Base-by-base conservation (phyloP, 2,797 vertebrate species). In the Mus spretus region DNA sequence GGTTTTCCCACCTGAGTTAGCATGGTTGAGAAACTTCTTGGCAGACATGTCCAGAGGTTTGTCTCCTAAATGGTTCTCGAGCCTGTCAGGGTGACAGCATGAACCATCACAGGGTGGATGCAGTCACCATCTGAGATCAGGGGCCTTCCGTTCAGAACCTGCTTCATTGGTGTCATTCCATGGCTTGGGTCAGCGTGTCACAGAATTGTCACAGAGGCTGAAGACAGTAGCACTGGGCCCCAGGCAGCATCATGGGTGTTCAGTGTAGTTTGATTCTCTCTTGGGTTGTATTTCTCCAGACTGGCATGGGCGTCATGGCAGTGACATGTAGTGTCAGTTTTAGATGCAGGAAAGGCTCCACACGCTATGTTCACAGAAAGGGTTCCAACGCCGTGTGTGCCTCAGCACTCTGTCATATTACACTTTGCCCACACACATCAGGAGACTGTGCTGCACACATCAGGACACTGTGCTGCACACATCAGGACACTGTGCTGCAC, bases 261-360 rank as follows among this genome's bases (percentile, higher is more conserved):
- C 20, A 1, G 26, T 20, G 26, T 55, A 0, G 37, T 22, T 14
- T 1, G 31, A 61, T 65, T 17, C 37, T 34, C 19, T 22, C 55
- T 31, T 53, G 50, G 61, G 10, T 63, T 82, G 53, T 1, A 26
- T 77, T 47, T 84, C 57, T 81, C 77, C 78, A 12, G 17, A 74
- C 31, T 0, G 17, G 12, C 44, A 1, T 5, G 28, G 65, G 28
- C 5, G 14, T 40, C 7, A 5, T 40, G 86, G 31, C 26, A 72
- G 19, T 6, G 28, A 22, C 57, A 47, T 0, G 0, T 7, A 2
- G 15, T 1, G 6, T 44, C 11, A 6, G 4, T 40, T 20, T 26
- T 40, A 57, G 89, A 0, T 63, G 53, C 20, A 47, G 10, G 50
- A 3, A 2, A 47, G 63, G 14, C 20, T 1, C 8, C 26, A 2